Evolutionary conservation across 2,888 invertebrate genomes (phyloP).

Genomic region (Epistrophe eligans): DNA sequence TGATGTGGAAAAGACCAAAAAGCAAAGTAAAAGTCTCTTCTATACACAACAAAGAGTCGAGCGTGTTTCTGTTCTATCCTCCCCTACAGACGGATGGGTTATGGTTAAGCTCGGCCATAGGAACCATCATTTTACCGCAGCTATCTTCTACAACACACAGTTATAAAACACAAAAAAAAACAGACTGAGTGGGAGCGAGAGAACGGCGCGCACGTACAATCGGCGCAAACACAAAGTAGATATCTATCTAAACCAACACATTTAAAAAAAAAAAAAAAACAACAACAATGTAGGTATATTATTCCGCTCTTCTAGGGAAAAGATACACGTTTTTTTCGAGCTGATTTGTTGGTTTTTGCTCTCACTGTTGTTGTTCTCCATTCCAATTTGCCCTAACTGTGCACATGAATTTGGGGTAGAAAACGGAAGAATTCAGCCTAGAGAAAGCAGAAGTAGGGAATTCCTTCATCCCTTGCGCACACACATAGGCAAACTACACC

Average conservation of each 20-base stretch:
- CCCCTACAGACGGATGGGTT: slow-evolving; percentile 67
- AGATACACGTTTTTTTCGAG: slow-evolving; percentile 49
- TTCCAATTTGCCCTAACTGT: slow-evolving; percentile 33
- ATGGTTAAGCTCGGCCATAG: slow-evolving; percentile 51
- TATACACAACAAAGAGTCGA: slow-evolving; percentile 42
- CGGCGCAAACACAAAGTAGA: slow-evolving; percentile 47
- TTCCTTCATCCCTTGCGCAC: slow-evolving; percentile 61
- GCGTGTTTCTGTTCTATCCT: slow-evolving; percentile 64
- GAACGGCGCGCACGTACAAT: slow-evolving; percentile 43
- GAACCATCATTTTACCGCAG: slow-evolving; percentile 64
- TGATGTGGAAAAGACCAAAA: slow-evolving; percentile 46
- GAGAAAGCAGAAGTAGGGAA: slow-evolving; percentile 33
- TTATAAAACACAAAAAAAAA: slow-evolving; percentile 2
- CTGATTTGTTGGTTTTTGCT: slow-evolving; percentile 23
- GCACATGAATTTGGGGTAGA: slow-evolving; percentile 35
- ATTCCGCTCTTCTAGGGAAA: slow-evolving; percentile 35
- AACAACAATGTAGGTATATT: slow-evolving; percentile 15
- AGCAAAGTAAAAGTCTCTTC: slow-evolving; percentile 15
- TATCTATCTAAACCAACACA: slow-evolving; percentile 57
- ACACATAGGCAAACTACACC: slow-evolving; percentile 36
- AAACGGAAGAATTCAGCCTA: slow-evolving; percentile 46
- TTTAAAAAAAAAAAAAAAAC: not conserved
- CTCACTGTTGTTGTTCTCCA: slow-evolving; percentile 9
- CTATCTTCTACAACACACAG: slow-evolving; percentile 21
- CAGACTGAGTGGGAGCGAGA: slow-evolving; percentile 43